Evolutionary conservation across 2,888 invertebrate genomes (phyloP).

Genomic region (Morinoia aosen): DNA sequence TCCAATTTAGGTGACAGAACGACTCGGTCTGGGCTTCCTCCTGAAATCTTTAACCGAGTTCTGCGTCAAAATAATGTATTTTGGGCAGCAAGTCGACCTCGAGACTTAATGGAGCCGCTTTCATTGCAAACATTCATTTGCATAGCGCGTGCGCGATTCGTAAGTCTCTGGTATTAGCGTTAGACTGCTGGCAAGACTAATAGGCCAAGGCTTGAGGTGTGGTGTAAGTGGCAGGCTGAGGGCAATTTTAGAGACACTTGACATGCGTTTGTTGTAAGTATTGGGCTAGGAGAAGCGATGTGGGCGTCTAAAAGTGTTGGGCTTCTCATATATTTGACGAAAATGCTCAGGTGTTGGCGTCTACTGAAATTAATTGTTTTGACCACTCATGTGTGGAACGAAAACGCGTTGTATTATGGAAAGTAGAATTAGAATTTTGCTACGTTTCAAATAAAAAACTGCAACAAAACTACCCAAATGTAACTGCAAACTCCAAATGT

Average conservation of each 20-base stretch:
- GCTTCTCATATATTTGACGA: background rate
- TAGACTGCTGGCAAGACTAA: background rate
- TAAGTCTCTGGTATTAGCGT: background rate
- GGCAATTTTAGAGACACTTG: background rate
- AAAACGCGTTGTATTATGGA: no score
- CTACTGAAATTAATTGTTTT: no score
- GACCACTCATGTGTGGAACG: no score
- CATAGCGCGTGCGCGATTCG: background rate
- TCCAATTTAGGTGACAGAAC: background rate
- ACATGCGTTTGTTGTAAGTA: background rate
- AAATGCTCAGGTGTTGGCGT: background rate
- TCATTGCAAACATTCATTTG: background rate
- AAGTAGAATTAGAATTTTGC: no score
- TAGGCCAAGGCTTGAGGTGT: background rate
- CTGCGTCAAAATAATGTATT: background rate
- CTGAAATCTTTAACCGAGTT: background rate
- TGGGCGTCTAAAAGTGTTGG: background rate
- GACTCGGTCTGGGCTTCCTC: background rate
- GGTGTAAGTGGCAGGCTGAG: background rate
- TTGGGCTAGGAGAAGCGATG: background rate
- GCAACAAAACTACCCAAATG: no score
- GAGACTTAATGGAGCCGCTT: background rate
- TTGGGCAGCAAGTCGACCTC: background rate
- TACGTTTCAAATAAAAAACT: no score
- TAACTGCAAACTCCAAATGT: no score